phyloP scores from a whole-genome alignment of 2,888 invertebrate species.

The Mesoligia furuncula region DNA sequence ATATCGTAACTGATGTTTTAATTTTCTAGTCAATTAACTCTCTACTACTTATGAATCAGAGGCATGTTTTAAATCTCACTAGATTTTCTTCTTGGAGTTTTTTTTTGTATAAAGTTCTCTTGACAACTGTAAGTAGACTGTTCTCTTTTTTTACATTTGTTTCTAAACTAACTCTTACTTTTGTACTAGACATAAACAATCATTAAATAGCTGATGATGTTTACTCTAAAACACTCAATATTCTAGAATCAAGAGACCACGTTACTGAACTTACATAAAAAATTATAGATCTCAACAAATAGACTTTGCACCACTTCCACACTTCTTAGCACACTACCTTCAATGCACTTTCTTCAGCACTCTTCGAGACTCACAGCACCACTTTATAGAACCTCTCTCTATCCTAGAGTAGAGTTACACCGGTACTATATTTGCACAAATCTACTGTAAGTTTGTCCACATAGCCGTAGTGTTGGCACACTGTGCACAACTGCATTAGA shows the following conservation, averaged over 20 bases:
- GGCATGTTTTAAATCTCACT: conserved; percentile 47
- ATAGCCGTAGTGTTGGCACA: conserved; percentile 85
- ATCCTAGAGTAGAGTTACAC: conserved; percentile 86
- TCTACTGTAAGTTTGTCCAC: conserved; percentile 83
- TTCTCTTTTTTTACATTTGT: conserved; percentile 10
- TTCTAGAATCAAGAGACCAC: background rate
- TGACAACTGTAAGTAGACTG: conserved; percentile 27
- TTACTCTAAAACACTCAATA: background rate
- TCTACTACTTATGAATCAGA: conserved; percentile 2
- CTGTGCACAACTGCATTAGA: conserved; percentile 83
- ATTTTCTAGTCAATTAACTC: conserved; percentile 30
- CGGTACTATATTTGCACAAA: conserved; percentile 82
- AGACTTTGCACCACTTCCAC: conserved; percentile 87
- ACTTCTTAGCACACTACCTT: conserved; percentile 88
- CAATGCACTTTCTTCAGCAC: conserved; percentile 86
- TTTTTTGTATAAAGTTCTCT: background rate
- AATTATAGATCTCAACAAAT: conserved; percentile 86
- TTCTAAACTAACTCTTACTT: background rate
- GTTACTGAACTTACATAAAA: conserved; percentile 14
- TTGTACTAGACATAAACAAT: conserved; percentile 10
- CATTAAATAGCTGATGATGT: conserved; percentile 4
- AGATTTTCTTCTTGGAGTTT: conserved; percentile 19
- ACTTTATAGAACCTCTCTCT: conserved; percentile 85
- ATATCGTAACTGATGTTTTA: background rate
- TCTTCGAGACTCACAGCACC: conserved; percentile 77